Percentiles rank a stretch among this genome's conserved stretches.
These are phyloP conservation scores for Diuraphis noxia DNA, from an alignment of 1,140 invertebrate genomes.

Conservation along the genomic window DNA sequence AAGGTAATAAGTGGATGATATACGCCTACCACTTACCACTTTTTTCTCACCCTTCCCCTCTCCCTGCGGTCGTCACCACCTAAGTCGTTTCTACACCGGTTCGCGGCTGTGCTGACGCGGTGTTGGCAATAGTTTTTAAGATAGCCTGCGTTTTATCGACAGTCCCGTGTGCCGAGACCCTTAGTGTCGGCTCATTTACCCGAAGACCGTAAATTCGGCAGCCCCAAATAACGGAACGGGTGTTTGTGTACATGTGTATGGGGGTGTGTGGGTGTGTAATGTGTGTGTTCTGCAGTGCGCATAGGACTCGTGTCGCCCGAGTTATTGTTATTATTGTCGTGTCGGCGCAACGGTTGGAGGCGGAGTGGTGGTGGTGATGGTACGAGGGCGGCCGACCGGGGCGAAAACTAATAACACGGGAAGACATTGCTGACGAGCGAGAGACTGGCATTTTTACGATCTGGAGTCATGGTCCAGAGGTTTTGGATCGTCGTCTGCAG, in stretches of 20 bases:
- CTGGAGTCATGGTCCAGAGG: conserved; percentile 34
- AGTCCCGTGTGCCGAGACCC: conserved; percentile 22
- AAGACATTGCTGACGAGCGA: conserved; percentile 32
- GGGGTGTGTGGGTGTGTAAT: not conserved
- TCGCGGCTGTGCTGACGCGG: not conserved
- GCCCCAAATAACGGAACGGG: not conserved
- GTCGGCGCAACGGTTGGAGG: too few relatives aligned
- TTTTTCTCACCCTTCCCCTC: too few relatives aligned
- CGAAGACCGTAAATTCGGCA: conserved; percentile 39
- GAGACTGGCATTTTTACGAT: conserved; percentile 47
- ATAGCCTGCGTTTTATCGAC: conserved; percentile 51
- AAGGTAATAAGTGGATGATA: not conserved
- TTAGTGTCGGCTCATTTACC: conserved; percentile 52
- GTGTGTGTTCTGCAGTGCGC: not conserved
- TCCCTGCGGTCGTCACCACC: not conserved
- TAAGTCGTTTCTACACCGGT: not conserved
- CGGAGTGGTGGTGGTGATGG: not conserved
- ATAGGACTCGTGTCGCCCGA: conserved; percentile 18
- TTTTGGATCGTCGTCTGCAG: conserved; percentile 21
- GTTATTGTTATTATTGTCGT: conserved; percentile 41
- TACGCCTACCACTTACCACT: not conserved
- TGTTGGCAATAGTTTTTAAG: not conserved
- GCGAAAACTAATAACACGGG: conserved; percentile 45
- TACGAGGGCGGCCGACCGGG: not conserved
- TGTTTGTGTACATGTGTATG: not conserved